A percentile compares a stretch with the other conserved stretches of the same genome.
These are phyloP conservation scores for Virgularia gustaviana DNA, from an alignment of 92 coral and sea anemone genomes.

Conservation along the genomic window DNA sequence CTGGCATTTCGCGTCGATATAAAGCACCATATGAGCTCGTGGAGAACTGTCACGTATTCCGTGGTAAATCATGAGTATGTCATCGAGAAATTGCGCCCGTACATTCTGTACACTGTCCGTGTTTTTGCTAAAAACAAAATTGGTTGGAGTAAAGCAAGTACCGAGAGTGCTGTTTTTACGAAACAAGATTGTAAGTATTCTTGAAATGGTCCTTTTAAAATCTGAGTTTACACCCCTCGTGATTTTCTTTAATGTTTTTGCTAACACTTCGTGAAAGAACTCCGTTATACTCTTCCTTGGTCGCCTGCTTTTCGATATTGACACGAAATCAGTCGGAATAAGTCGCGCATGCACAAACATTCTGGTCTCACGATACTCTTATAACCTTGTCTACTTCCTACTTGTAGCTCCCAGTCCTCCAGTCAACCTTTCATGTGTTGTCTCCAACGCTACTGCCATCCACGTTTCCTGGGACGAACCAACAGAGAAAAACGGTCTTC, in stretches of 20 bases:
- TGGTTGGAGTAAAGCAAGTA: constrained; percentile 64
- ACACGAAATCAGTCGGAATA: not conserved
- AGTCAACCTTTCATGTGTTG: constrained; percentile 22
- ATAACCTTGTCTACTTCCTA: not conserved
- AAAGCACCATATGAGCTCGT: constrained; percentile 30
- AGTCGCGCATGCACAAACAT: not conserved
- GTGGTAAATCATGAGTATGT: constrained; percentile 37
- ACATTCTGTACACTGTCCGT: constrained; percentile 56
- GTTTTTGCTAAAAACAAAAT: constrained; percentile 61
- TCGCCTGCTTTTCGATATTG: too few relatives aligned
- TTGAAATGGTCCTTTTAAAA: too few relatives aligned
- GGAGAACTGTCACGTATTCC: constrained; percentile 18
- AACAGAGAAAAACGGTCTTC: constrained; percentile 60
- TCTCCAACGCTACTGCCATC: constrained; percentile 65
- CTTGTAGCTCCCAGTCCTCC: constrained; percentile 75
- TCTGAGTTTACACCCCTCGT: too few relatives aligned
- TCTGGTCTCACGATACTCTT: not conserved
- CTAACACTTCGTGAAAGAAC: too few relatives aligned
- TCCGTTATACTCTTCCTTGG: too few relatives aligned
- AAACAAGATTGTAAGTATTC: constrained; percentile 62
- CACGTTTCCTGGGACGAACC: constrained; percentile 67
- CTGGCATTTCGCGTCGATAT: constrained; percentile 63
- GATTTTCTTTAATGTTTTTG: too few relatives aligned
- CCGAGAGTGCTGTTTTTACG: constrained; percentile 52
- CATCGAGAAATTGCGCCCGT: constrained; percentile 57